Percentiles rank a stretch among this genome's conserved stretches.
Conservation (phyloP, 2,113 vertebrate genomes). For the Rafetus swinhoei region DNA sequence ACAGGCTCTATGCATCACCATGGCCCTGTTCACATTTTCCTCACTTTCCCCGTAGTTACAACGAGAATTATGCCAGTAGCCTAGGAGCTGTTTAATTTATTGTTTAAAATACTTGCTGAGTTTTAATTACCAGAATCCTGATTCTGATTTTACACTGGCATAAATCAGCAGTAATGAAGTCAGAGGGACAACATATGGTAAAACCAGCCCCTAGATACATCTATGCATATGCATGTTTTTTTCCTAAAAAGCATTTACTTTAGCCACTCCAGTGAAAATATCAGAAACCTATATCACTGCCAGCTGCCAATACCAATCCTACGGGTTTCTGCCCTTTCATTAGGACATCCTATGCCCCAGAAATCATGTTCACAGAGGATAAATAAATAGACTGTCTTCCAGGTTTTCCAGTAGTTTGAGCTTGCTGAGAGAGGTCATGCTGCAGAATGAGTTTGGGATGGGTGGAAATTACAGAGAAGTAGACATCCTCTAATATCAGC, state of each 20-base stretch:
- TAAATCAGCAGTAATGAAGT: background rate
- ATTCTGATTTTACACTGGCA: background rate
- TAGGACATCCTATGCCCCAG: background rate
- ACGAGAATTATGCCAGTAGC: fast-evolving
- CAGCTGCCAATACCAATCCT: fast-evolving
- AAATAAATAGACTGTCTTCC: background rate
- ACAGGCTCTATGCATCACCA: background rate
- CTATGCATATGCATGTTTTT: background rate
- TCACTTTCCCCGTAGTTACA: background rate
- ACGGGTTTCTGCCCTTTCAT: background rate
- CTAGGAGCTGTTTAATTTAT: fast-evolving
- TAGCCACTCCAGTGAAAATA: background rate
- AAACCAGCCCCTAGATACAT: fast-evolving
- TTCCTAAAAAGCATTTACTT: background rate
- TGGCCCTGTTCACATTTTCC: background rate
- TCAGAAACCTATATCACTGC: background rate
- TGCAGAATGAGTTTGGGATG: background rate
- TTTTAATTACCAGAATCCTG: background rate
- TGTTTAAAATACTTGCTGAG: background rate
- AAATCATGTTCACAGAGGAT: background rate
- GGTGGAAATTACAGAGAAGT: constrained; percentile 18
- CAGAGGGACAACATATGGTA: background rate
- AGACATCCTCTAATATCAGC: background rate
- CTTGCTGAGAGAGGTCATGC: background rate
- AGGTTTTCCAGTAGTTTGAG: background rate